Percentiles rank a stretch among this genome's conserved stretches.
Conservation (phyloP, 1,140 invertebrate genomes). For the Paraescarpia echinospica region DNA sequence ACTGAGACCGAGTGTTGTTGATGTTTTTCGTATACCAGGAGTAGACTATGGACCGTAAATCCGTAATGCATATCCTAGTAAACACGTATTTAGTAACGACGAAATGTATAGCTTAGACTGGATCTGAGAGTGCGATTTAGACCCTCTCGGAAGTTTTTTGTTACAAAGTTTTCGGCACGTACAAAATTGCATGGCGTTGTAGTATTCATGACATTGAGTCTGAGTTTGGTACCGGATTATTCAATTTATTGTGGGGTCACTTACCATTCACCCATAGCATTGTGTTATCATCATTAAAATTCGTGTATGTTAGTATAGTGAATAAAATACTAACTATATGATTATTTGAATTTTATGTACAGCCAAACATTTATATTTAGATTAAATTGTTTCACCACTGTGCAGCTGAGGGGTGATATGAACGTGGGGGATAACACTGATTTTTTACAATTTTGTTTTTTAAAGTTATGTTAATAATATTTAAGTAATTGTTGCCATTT, state of each 20-base stretch:
- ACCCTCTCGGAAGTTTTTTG: not conserved
- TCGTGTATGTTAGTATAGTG: not conserved
- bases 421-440: too few relatives aligned
- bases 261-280: not conserved
- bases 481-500: not conserved
- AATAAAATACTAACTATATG: not conserved
- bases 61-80: not conserved
- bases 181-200: not conserved
- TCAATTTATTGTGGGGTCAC: not conserved
- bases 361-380: not conserved
- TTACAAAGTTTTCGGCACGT: not conserved
- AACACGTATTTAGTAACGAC: not conserved
- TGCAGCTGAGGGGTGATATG: too few relatives aligned
- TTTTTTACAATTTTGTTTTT: too few relatives aligned
- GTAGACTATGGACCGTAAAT: not conserved
- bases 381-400: not conserved
- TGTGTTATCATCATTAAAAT: not conserved
- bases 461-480: too few relatives aligned
- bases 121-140: not conserved
- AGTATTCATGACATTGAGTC: not conserved
- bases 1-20: too few relatives aligned
- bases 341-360: not conserved
- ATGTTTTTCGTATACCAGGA: too few relatives aligned
- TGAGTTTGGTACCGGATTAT: not conserved
- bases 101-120: not conserved